Evolutionary conservation across 1,140 invertebrate species (phyloP).

Genomic region (Meloidogyne exigua): DNA sequence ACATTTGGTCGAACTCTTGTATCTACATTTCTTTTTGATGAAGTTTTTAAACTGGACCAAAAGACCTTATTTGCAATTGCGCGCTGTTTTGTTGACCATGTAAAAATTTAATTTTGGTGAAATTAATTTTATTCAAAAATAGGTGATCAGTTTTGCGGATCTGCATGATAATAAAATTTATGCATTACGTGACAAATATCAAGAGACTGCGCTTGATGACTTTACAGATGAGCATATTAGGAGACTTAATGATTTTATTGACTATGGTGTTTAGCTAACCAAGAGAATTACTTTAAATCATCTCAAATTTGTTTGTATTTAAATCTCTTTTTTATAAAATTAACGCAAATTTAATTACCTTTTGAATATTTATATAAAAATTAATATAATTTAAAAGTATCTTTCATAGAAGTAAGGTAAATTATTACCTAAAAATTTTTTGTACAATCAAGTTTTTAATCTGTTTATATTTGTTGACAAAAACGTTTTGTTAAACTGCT

Average conservation of each 20-base stretch:
- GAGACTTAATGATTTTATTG: slow-evolving; percentile 10
- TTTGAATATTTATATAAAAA: no score
- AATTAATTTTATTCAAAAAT: background rate
- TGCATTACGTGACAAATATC: slow-evolving; percentile 33
- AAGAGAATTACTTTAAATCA: no score
- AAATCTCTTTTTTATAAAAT: no score
- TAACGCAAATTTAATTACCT: no score
- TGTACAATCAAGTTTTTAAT: no score
- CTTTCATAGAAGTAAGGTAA: no score
- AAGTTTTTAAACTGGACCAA: slow-evolving; percentile 24
- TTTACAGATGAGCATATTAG: slow-evolving; percentile 15
- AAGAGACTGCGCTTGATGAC: slow-evolving; percentile 1
- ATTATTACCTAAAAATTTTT: no score
- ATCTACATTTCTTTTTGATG: slow-evolving; percentile 10
- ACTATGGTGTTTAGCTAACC: background rate
- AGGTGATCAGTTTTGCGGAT: slow-evolving; percentile 29
- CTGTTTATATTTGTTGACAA: no score
- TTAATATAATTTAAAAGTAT: no score
- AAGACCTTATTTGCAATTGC: background rate
- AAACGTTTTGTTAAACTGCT: no score
- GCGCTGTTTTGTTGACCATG: slow-evolving; percentile 19
- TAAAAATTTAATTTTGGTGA: background rate
- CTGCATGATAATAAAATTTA: slow-evolving; percentile 3
- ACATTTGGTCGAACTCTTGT: slow-evolving; percentile 6
- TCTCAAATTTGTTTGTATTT: no score